Base-by-base conservation (phyloP, 2,797 vertebrate genomes). In the Phrynocephalus guinanensis region DNA sequence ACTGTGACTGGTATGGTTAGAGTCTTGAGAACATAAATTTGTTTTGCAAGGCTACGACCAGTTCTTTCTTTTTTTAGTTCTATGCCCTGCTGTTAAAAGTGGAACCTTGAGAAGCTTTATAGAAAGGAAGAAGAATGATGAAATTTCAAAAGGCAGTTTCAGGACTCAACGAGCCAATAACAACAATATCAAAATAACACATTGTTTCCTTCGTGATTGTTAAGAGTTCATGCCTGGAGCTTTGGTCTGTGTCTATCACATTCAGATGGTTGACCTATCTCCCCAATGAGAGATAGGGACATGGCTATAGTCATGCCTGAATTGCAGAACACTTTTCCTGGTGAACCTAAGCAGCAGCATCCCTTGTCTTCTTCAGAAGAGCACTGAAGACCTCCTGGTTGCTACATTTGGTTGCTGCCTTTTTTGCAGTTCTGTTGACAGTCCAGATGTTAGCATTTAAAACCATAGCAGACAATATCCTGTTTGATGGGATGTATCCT, bases 111-210 rank as follows among this genome's bases (percentile, higher is more conserved):
- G 78, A 80, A 9, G 70, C 22, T 60, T 48, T 6, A 33, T 18
- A 63, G 5, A 63, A 63, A 16, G 56, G 28, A 87, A 68, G 22
- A 81, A 44, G 30, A 22, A 87, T 77, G 84, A 3, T 79, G 78
- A 91, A 71, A 28, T n/a, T 50, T 84, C 6, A 30, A 73, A 91
- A 86, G 11, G 0, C 75, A 73, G 3, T 86, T 93, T 50, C 66
- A 89, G 89, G 77, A 18, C 60, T 63, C 15, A 18, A 63, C 60
- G 5, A 63, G 15, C 56, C 9, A 60, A 16, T 63, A 63, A 63
- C 60, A 63, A 5, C 18, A 63, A 15, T 38, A 73, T 73, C 18
- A 73, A 22, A 73, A 73, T 33, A 70, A 30, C 30, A 1, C 6
- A n/a, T 72, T 13, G 70, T 13, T 70, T 70, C 68, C 26, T 71